Evolutionary conservation across 2,888 invertebrate species (phyloP).

Genomic region (Amphipyra tragopoginis): DNA sequence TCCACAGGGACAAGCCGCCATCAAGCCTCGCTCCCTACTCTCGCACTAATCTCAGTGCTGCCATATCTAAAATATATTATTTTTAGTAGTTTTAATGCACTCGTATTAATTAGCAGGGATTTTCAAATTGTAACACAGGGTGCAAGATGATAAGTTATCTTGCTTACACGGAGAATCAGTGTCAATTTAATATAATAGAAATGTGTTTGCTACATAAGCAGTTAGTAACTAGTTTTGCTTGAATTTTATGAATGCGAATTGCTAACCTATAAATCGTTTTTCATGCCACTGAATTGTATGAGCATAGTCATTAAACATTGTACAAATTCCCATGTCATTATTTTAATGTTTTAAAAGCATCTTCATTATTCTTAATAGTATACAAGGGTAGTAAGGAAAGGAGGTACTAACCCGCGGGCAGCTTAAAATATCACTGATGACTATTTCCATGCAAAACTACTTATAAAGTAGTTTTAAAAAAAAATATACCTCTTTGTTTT

Average conservation of each 20-base stretch:
- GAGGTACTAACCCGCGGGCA: no score
- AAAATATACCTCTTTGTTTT: no score
- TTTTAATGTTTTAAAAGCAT: no score
- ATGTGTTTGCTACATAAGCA: conserved; percentile 26
- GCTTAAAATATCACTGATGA: no score
- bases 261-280: background rate
- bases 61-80: conserved; percentile 68
- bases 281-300: conserved; percentile 11
- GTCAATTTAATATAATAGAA: conserved; percentile 63
- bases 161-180: conserved; percentile 49
- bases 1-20: conserved; percentile 75
- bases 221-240: conserved; percentile 41
- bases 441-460: no score
- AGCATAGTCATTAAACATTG: background rate
- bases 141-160: conserved; percentile 81
- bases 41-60: conserved; percentile 70
- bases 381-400: no score
- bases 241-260: conserved; percentile 12
- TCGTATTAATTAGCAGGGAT: conserved; percentile 61
- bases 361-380: no score
- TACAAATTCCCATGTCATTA: no score
- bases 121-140: conserved; percentile 61
- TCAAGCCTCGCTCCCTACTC: conserved; percentile 71
- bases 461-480: no score
- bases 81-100: conserved; percentile 63